Evolutionary conservation across 92 coral and sea anemone species (phyloP).

Genomic region (Anthopleura xanthogrammica): DNA sequence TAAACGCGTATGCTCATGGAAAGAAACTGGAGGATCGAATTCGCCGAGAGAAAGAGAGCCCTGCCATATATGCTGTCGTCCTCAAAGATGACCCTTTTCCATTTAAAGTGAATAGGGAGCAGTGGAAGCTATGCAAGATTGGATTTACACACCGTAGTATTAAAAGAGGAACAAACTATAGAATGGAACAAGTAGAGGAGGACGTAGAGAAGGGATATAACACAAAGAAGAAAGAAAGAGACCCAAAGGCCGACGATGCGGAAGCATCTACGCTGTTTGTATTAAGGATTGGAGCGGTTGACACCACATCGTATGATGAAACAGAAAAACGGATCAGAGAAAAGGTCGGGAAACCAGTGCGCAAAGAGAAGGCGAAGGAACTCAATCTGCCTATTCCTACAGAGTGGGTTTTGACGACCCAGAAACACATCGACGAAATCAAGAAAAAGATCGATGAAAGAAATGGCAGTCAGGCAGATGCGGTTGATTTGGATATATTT

Average conservation of each 20-base stretch:
- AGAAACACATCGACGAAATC: conserved; percentile 8
- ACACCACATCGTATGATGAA: conserved; percentile 11
- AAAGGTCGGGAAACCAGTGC: conserved; percentile 19
- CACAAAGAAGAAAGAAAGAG: background rate
- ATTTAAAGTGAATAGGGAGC: background rate
- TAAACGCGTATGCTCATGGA: background rate
- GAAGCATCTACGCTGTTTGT: conserved; percentile 8
- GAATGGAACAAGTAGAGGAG: conserved; percentile 21
- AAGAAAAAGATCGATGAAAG: background rate
- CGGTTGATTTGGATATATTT: conserved; percentile 10
- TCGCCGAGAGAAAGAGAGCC: conserved; percentile 41
- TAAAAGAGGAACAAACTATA: background rate
- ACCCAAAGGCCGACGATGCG: too few relatives aligned
- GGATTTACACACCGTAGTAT: conserved; percentile 28
- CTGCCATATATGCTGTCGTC: conserved; percentile 16
- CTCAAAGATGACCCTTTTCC: conserved; percentile 28
- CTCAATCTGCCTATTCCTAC: conserved; percentile 19
- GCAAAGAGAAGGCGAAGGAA: conserved; percentile 17
- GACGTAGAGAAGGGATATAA: background rate
- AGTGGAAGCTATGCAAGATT: conserved; percentile 33
- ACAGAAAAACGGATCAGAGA: conserved; percentile 28
- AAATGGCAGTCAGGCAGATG: background rate
- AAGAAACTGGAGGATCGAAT: background rate
- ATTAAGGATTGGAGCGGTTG: conserved; percentile 31
- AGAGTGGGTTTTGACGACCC: conserved; percentile 45